Evolutionary conservation across 2,113 vertebrate species (phyloP), one percentile per base, ranked within the genome.

Genomic region (Salminus brasiliensis): DNA sequence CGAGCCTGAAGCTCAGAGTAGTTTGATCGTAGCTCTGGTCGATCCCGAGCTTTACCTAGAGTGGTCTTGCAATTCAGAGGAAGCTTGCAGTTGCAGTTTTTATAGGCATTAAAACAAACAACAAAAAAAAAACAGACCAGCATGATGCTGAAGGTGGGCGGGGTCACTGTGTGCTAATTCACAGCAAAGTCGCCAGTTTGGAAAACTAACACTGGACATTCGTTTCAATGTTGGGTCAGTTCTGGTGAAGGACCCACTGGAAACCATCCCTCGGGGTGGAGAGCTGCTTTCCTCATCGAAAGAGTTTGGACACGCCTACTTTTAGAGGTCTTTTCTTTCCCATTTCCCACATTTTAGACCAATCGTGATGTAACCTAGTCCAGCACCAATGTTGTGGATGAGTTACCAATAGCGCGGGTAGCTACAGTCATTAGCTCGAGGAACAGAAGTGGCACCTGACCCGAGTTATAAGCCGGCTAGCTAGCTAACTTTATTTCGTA

Each of bases 271-370:
- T 25, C 16, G 49, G 60, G 53, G 41, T 59, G 52, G 18, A 69
- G 55, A 71, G 47, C 67, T 9, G 71, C 67, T 62, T 78, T 78
- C 76, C 55, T 55, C 23, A 10, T 55, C 23, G 23, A 25, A 21
- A 23, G 52, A n/a, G n/a, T n/a, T n/a, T n/a, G n/a, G n/a, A n/a
- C n/a, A n/a, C n/a, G n/a, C 25, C 3, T n/a, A 21, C 10, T 6
- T 55, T n/a, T 12, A 55, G 10, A 25, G 21, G 23, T 55, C 10
- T n/a, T 23, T 4, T 25, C 2, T 2, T 6, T 23, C 1, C 23
- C 8, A 3, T n/a, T 9, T 53, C 23, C 16, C 8, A 10, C 1
- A 25, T 23, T 25, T 55, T 10, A 10, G 52, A n/a, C 25, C 7
- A 25, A 55, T n/a, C n/a, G n/a, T n/a, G n/a, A n/a, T 15, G 43